phyloP scores from a whole-genome alignment of 1,140 invertebrate genomes.

The Batillaria attramentaria region DNA sequence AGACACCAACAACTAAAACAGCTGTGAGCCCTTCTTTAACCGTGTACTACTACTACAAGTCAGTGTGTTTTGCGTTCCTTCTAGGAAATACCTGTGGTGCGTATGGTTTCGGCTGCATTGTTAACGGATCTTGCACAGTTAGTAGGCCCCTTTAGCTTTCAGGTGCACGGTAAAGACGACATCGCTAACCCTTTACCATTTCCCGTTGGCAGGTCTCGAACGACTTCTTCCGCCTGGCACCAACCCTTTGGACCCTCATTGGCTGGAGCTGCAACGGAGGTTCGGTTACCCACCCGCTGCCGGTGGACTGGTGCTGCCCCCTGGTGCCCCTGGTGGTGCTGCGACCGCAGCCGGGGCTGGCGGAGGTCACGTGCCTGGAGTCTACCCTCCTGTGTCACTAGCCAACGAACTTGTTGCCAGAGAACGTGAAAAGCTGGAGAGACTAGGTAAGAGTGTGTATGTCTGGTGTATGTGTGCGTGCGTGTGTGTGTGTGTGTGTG shows the following conservation, averaged over 20 bases:
- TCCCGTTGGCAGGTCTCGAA: slow-evolving; percentile 57
- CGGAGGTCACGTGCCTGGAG: slow-evolving; percentile 76
- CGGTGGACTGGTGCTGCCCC: slow-evolving; percentile 27
- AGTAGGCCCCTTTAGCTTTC: too few relatives aligned
- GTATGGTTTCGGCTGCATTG: too few relatives aligned
- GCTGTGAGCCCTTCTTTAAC: too few relatives aligned
- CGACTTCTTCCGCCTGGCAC: slow-evolving; percentile 58
- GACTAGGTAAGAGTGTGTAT: slow-evolving; percentile 57
- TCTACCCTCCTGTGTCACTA: slow-evolving; percentile 75
- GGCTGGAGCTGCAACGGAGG: slow-evolving; percentile 90
- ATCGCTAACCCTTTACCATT: too few relatives aligned
- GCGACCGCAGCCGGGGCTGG: slow-evolving; percentile 57
- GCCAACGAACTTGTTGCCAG: slow-evolving; percentile 81
- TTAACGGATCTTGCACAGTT: too few relatives aligned
- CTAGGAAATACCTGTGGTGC: too few relatives aligned
- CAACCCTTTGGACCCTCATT: slow-evolving; percentile 83
- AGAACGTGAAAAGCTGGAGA: slow-evolving; percentile 86
- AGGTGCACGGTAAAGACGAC: too few relatives aligned
- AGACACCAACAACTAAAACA: too few relatives aligned
- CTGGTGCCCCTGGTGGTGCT: slow-evolving; percentile 42
- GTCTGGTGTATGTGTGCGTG: neutral
- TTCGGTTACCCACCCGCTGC: slow-evolving; percentile 64
- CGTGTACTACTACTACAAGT: too few relatives aligned
- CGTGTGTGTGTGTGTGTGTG: neutral
- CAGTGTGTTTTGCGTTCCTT: too few relatives aligned